Evolutionary conservation across 2,888 invertebrate genomes (phyloP), one percentile per base, ranked within the genome.

Genomic region (Germaria angustata): DNA sequence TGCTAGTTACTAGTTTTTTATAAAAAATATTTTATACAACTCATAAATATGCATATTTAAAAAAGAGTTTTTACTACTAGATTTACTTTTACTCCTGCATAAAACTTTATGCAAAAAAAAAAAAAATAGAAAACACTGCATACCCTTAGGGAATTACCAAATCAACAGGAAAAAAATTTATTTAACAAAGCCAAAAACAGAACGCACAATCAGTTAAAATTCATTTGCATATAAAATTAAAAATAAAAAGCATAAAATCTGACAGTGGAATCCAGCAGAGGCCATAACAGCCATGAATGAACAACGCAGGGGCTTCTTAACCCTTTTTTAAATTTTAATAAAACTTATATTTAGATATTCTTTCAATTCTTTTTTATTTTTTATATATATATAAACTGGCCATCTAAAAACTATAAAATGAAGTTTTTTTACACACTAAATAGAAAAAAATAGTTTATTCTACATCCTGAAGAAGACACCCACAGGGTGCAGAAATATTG

Each of bases 171-270:
- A 24, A 22, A 61, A 41, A 46, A 20, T 7, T 8, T n/a, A 32
- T n/a, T 32, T 24, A 63, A 65, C 53, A 75, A 75, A 36, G 20
- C n/a, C n/a, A 68, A 11, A 59, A 34, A 46, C 41, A 34, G 17
- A 51, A 46, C 51, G 34, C 44, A 36, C 61, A 69, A 78, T 55
- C 63, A 71, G 71, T 63, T 51, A 36, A 72, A 53, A 24, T 46
- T 44, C 28, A 75, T 73, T 65, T 65, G 53, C 41, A 73, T 73
- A n/a, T 6, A 39, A 32, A 20, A 32, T 22, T n/a, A 41, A 41
- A 28, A 71, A 61, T 49, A 32, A 9, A 8, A 13, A 44, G 8
- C 41, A 55, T 3, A 32, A 24, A 15, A 53, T 7, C 13, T 3
- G 24, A 57, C 57, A 46, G 57, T 34, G 22, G 55, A 9, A 34